These are phyloP conservation scores for Rhabditoides inermis DNA, from an alignment of 2,888 invertebrate genomes.

Conservation along the genomic window DNA sequence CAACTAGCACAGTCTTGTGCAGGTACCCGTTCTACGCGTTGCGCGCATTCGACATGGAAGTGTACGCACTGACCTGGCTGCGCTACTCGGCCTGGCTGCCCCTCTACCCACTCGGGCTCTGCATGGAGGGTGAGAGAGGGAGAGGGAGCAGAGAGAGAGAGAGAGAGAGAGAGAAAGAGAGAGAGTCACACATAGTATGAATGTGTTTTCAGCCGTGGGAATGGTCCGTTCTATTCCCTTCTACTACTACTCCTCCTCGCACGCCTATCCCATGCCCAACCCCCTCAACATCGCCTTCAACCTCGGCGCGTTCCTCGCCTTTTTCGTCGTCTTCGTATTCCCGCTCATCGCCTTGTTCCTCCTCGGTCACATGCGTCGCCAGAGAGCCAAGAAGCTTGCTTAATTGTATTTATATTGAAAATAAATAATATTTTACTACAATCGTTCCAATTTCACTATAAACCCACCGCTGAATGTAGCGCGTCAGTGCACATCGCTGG, in stretches of 20 bases:
- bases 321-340: conserved; percentile 70
- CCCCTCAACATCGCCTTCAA: conserved; percentile 76
- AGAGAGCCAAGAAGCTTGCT: conserved; percentile 57
- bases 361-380: conserved; percentile 76
- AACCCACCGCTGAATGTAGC: too few species aligned
- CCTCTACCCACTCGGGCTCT: conserved; percentile 78
- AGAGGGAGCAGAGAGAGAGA: too few species aligned
- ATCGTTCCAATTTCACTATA: too few species aligned
- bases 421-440: too few species aligned
- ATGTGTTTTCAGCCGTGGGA: conserved; percentile 52
- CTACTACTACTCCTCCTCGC: conserved; percentile 73
- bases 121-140: conserved; percentile 67
- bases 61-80: conserved; percentile 75
- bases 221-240: conserved; percentile 71
- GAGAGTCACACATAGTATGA: conserved; percentile 5
- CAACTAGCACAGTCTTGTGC: conserved; percentile 17
- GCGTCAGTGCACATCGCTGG: too few species aligned
- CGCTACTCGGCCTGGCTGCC: conserved; percentile 88
- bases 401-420: too few species aligned
- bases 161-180: neutral
- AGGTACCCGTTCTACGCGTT: conserved; percentile 88
- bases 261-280: conserved; percentile 73
- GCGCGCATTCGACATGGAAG: conserved; percentile 68
- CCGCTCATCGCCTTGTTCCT: conserved; percentile 70
- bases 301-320: conserved; percentile 70